These are phyloP conservation scores for Smithornis capensis DNA, from an alignment of 2,113 vertebrate genomes.

Conservation along the genomic window DNA sequence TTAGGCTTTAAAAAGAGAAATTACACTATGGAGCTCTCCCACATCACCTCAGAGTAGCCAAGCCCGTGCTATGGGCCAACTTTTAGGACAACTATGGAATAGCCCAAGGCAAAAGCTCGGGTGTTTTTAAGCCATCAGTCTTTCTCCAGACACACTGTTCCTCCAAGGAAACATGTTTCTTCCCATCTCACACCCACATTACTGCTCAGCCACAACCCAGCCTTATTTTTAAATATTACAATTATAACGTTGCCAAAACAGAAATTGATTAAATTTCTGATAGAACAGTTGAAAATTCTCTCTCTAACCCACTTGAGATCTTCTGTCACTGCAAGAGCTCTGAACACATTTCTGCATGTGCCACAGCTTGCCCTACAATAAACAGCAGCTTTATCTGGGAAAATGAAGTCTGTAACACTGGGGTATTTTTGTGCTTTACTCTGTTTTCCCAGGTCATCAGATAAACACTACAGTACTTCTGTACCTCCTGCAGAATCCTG, in stretches of 20 bases:
- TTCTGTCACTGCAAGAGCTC: not conserved
- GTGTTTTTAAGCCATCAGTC: not conserved
- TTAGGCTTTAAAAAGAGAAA: not conserved
- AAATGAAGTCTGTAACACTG: not conserved
- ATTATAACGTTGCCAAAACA: not conserved
- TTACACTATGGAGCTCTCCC: not conserved
- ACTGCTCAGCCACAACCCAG: not conserved
- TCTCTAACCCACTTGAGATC: not conserved
- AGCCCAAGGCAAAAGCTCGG: not conserved
- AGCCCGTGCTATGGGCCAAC: not conserved
- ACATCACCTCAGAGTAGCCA: not conserved
- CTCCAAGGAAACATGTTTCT: not conserved
- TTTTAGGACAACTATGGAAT: not conserved
- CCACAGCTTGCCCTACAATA: not conserved
- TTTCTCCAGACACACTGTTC: not conserved
- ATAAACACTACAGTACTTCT: not conserved
- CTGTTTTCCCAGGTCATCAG: not conserved
- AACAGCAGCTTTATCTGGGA: not conserved
- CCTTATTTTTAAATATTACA: not conserved
- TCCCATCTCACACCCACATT: not conserved
- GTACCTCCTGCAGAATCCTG: not conserved
- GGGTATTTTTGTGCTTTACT: not conserved
- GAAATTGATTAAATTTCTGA: not conserved
- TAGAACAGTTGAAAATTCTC: not conserved
- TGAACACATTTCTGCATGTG: not conserved